Evolutionary conservation across 2,797 vertebrate species (phyloP).

Genomic region (Otolemur crassicaudatus): DNA sequence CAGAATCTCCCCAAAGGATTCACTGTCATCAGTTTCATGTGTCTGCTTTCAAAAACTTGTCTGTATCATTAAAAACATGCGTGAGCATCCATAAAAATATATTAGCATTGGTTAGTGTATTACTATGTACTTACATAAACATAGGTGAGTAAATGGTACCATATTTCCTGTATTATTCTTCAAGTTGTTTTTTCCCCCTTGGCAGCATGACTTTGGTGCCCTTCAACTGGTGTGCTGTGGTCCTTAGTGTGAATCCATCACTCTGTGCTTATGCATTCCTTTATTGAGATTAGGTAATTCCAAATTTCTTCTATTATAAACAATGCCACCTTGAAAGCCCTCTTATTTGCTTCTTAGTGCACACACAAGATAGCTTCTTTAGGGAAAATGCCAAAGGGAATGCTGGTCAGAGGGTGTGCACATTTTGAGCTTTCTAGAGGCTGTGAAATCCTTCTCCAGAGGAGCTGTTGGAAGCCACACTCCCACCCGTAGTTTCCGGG

Average conservation of each 20-base stretch:
- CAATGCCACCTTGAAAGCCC: background rate
- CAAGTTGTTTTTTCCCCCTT: background rate
- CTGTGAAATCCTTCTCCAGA: background rate
- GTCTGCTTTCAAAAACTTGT: background rate
- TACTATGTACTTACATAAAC: too few species aligned
- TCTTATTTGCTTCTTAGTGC: background rate
- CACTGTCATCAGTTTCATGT: background rate
- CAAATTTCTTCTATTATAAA: background rate
- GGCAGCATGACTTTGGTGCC: fast-evolving
- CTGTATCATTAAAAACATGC: background rate
- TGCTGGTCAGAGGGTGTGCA: background rate
- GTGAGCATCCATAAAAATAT: background rate
- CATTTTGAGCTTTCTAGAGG: background rate
- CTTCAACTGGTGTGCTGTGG: too few species aligned
- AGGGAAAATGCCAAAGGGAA: background rate
- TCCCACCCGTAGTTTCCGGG: background rate
- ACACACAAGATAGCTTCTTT: fast-evolving
- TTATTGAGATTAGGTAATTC: background rate
- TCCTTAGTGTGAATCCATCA: background rate
- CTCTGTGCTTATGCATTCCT: fast-evolving
- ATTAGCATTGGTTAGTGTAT: background rate
- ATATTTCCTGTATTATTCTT: background rate
- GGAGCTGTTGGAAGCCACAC: background rate
- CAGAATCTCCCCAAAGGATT: background rate
- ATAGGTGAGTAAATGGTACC: fast-evolving